Base-by-base conservation (phyloP, 2,113 vertebrate species). In the Argyrosomus japonicus region DNA sequence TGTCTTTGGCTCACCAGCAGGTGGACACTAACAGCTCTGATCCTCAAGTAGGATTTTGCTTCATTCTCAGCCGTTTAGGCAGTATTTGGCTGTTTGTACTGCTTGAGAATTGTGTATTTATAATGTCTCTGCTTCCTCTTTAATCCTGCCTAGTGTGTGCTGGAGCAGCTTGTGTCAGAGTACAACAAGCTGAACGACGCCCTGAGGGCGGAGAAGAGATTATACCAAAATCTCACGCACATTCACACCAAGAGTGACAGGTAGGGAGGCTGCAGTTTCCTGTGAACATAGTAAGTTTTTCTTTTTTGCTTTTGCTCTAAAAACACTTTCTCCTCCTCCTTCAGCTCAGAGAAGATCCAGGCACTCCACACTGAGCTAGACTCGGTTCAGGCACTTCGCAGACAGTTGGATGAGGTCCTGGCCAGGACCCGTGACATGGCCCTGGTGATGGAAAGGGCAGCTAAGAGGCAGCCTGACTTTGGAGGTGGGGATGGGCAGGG, bases 401-500 rank as follows among this genome's bases (percentile, higher is more conserved):
- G 87, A 51, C 97, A 97, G 84, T 95, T 99, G 70, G 98, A 99
- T 93, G 96, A 98, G 89, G 94, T 97, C 83, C 96, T 99, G 40
- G 90, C 91, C 90, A 96, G 94, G 95, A 97, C 96, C 89, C 90
- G 96, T 84, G 96, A 95, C 91, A 94, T 91, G 87, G 95, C 97
- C 88, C 94, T 94, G 92, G 91, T 92, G 82, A 94, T 98, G 95
- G 97, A 98, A 85, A 94, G 93, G 19, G 93, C 93, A 23, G 83
- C 88, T 87, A 95, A 94, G 93, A 93, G 73, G n/a, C 95, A 95
- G 90, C 79, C 92, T 74, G 93, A 94, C 63, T 94, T 92, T 96
- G 98, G 97, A 99, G 98, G 98, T 99, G 98, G 97, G 98, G 96
- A 96, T 92, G 94, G 93, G 96, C 94, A 92, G 93, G 93, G 95